phyloP scores from a whole-genome alignment of 1,140 invertebrate species.

The Drosophila athabasca region DNA sequence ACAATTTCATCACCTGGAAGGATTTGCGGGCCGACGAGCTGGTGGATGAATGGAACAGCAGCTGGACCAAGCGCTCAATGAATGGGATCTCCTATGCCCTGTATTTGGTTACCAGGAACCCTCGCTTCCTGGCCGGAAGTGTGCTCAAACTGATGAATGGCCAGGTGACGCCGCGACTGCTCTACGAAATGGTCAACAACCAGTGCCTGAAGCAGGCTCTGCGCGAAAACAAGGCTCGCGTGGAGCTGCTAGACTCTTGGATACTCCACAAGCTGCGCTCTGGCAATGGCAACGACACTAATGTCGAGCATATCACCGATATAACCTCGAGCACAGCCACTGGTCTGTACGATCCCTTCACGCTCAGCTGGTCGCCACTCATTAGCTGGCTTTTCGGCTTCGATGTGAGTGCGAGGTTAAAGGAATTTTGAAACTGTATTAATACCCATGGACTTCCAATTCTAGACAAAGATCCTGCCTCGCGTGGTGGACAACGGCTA shows the following conservation, averaged over 20 bases:
- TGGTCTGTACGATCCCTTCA: slow-evolving; percentile 96
- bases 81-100: slow-evolving; percentile 85
- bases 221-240: slow-evolving; percentile 87
- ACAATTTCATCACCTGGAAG: slow-evolving; percentile 98
- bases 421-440: slow-evolving; percentile 83
- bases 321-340: slow-evolving; percentile 94
- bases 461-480: slow-evolving; percentile 90
- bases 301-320: slow-evolving; percentile 90
- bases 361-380: slow-evolving; percentile 89
- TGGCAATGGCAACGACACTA: slow-evolving; percentile 40
- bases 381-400: slow-evolving; percentile 85
- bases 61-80: slow-evolving; percentile 89
- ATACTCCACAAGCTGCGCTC: slow-evolving; percentile 90
- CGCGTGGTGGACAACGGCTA: slow-evolving; percentile 91
- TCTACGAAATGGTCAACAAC: slow-evolving; percentile 91
- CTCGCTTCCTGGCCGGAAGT: slow-evolving; percentile 92
- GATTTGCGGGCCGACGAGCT: slow-evolving; percentile 92
- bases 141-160: slow-evolving; percentile 91
- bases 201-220: slow-evolving; percentile 87
- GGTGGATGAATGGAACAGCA: slow-evolving; percentile 94
- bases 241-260: slow-evolving; percentile 98
- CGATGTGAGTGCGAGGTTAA: slow-evolving; percentile 85
- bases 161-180: slow-evolving; percentile 91
- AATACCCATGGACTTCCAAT: not conserved
- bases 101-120: slow-evolving; percentile 90